Evolutionary conservation across 1,140 invertebrate genomes (phyloP), one percentile per base, ranked within the genome.

Genomic region (Hermetia illucens): DNA sequence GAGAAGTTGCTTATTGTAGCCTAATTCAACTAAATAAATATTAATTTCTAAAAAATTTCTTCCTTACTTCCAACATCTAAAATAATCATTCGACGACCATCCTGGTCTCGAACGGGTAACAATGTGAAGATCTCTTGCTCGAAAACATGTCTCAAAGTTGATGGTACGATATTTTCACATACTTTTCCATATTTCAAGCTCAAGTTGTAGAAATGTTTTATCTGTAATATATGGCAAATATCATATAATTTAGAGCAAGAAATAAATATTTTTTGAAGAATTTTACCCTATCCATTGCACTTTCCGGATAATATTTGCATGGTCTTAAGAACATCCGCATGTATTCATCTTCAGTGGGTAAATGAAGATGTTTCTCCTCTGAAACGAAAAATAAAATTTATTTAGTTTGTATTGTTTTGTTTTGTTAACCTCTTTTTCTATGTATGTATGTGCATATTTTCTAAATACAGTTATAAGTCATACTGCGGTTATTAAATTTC

Each of bases 301-400:
- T 75, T 18, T 78, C 61, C 2, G 76, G 63, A 49, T 79, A 79
- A 45, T 66, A 80, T 55, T 80, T 77, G 42, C 69, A 74, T 25
- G 76, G 75, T 30, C 77, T 63, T 10, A 80, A 52, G 46, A 77
- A 79, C 32, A 73, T 72, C 34, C 67, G 58, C 12, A 80, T 60
- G 22, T 75, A 71, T 2, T 75, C 72, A 46, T 79, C 75, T 39
- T 74, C 72, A 30, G 68, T 61, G 21, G 62, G 63, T 44, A 64
- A 72, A 36, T 68, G 54, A 5, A 76, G 1, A 48, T 66, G 38
- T 53, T 55, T 49, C 69, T 71, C 47, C 50, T 65, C 69, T 61
- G 3, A 48, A 39, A 40, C 36, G 18, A 43, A 36, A 22, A n/a
- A n/a, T n/a, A n/a, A n/a, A n/a, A n/a, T n/a, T n/a, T n/a, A n/a